These are phyloP conservation scores for Dusona sp. DNA, from an alignment of 2,888 invertebrate genomes.

Conservation along the genomic window DNA sequence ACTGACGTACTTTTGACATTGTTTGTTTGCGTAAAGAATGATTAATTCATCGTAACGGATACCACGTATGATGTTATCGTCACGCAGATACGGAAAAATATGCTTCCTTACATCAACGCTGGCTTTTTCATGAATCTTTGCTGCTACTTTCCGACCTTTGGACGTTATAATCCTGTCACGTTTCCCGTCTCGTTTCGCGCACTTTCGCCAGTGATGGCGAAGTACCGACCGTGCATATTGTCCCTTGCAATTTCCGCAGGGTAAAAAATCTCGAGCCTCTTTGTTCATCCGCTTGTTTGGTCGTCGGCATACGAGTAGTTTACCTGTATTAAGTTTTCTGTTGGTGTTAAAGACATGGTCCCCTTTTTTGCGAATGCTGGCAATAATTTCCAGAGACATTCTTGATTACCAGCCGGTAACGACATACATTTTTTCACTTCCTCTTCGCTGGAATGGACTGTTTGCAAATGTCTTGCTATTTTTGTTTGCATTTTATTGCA, in stretches of 20 bases:
- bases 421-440: conserved; percentile 60
- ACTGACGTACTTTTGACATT: conserved; percentile 56
- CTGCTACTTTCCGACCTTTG: conserved; percentile 55
- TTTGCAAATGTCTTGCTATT: conserved; percentile 62
- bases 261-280: conserved; percentile 49
- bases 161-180: conserved; percentile 53
- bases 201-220: conserved; percentile 63
- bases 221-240: conserved; percentile 50
- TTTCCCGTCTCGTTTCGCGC: conserved; percentile 28
- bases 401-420: conserved; percentile 34
- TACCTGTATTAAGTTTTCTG: conserved; percentile 43
- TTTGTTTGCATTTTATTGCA: conserved; percentile 61
- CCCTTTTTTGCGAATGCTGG: conserved; percentile 43
- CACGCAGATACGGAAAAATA: conserved; percentile 66
- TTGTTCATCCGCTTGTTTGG: conserved; percentile 48
- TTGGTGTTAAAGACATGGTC: conserved; percentile 54
- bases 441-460: conserved; percentile 44
- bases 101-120: conserved; percentile 43
- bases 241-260: conserved; percentile 60
- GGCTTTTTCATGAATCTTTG: conserved; percentile 61
- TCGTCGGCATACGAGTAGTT: conserved; percentile 58
- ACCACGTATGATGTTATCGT: conserved; percentile 59
- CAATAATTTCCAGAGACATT: conserved; percentile 49
- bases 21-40: conserved; percentile 65
- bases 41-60: conserved; percentile 66